Conservation (phyloP, 2,888 invertebrate genomes). For the Agrilus biguttatus region DNA sequence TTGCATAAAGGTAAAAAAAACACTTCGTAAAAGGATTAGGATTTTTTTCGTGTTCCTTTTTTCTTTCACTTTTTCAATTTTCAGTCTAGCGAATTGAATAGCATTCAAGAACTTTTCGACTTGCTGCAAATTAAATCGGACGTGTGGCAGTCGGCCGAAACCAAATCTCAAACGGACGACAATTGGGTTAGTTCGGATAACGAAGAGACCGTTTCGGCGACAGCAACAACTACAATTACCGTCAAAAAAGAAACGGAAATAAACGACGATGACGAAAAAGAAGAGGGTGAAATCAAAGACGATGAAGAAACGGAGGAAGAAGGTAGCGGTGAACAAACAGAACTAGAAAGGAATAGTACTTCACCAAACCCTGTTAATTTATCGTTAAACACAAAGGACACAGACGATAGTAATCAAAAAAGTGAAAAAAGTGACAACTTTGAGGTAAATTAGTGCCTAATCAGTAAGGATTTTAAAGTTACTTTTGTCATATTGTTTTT, state of each 20-base stretch:
- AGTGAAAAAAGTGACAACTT: slow-evolving; percentile 21
- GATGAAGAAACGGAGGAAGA: slow-evolving; percentile 32
- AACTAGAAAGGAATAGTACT: slow-evolving; percentile 46
- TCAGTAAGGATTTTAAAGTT: background rate
- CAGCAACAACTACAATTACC: slow-evolving; percentile 25
- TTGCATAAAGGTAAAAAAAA: slow-evolving; percentile 48
- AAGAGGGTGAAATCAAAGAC: slow-evolving; percentile 35
- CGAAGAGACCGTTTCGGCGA: slow-evolving; percentile 12
- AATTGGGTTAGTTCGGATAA: slow-evolving; percentile 17
- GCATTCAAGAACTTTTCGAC: slow-evolving; percentile 70
- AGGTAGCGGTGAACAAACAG: slow-evolving; percentile 22
- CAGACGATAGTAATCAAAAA: slow-evolving; percentile 27
- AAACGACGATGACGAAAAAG: slow-evolving; percentile 32
- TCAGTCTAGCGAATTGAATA: slow-evolving; percentile 66
- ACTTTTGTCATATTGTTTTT: slow-evolving; percentile 5
- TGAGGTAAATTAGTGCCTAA: slow-evolving; percentile 18
- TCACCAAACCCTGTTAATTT: slow-evolving; percentile 75
- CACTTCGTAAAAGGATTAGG: background rate
- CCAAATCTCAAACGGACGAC: slow-evolving; percentile 28
- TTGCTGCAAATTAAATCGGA: slow-evolving; percentile 75
- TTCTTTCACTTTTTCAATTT: slow-evolving; percentile 18
- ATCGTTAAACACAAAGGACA: slow-evolving; percentile 29
- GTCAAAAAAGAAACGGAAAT: slow-evolving; percentile 23
- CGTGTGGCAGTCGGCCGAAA: slow-evolving; percentile 45
- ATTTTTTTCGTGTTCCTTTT: slow-evolving; percentile 4